A percentile compares a stretch with the other conserved stretches of the same genome.
phyloP scores from a whole-genome alignment of 1,140 invertebrate species.

The Formica exsecta region DNA sequence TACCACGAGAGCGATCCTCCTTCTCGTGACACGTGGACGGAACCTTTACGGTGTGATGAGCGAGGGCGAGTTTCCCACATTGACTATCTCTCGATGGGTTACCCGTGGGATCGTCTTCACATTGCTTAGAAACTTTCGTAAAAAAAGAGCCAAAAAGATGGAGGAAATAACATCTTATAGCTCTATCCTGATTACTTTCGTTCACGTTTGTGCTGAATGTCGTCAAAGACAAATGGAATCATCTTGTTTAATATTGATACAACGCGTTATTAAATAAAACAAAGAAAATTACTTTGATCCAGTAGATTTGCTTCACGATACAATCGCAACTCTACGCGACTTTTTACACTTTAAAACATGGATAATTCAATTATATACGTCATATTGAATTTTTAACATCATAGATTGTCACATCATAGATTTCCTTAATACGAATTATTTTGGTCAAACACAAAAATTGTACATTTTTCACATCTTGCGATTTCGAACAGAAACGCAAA shows the following conservation, averaged over 20 bases:
- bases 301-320: neutral
- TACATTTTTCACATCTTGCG: neutral
- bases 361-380: neutral
- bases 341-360: neutral
- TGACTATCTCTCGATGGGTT: conserved; percentile 67
- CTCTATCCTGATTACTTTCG: conserved; percentile 63
- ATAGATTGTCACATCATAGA: neutral
- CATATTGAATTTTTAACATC: neutral
- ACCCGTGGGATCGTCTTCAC: conserved; percentile 78
- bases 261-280: conserved; percentile 37
- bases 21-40: conserved; percentile 72
- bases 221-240: conserved; percentile 58
- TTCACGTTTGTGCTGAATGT: conserved; percentile 30
- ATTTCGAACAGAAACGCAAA: neutral
- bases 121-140: conserved; percentile 67
- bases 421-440: neutral
- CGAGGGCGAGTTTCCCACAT: conserved; percentile 79
- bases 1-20: conserved; percentile 16
- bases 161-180: conserved; percentile 14
- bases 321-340: neutral
- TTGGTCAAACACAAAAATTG: neutral
- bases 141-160: neutral
- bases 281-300: conserved; percentile 20
- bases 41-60: conserved; percentile 79
- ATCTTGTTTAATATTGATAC: conserved; percentile 2